phyloP scores from a whole-genome alignment of 2,797 vertebrate genomes.

The Poecile montanus region DNA sequence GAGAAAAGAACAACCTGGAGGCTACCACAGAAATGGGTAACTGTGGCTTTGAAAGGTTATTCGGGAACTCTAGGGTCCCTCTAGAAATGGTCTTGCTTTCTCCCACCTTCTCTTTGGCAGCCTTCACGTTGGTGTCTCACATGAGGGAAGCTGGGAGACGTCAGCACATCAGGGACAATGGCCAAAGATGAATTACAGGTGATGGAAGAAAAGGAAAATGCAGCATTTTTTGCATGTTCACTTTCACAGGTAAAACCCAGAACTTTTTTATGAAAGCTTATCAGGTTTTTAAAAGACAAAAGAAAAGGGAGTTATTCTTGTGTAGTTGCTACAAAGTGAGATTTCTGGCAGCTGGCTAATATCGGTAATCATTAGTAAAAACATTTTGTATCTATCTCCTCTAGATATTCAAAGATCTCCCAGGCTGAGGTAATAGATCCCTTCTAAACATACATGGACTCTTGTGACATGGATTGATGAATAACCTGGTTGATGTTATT shows the following conservation, averaged over 20 bases:
- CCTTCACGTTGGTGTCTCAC: background rate
- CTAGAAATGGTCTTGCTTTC: background rate
- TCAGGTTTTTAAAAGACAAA: background rate
- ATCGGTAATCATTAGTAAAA: background rate
- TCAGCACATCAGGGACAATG: background rate
- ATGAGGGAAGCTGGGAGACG: background rate
- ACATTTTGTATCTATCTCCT: background rate
- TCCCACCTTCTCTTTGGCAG: background rate
- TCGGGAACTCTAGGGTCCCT: background rate
- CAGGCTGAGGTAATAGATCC: background rate
- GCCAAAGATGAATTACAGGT: background rate
- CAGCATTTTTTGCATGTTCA: accelerated
- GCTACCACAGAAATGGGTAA: background rate
- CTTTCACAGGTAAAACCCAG: background rate
- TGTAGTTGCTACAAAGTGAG: background rate
- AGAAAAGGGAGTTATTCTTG: background rate
- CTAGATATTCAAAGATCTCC: background rate
- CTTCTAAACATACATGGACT: background rate
- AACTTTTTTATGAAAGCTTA: background rate
- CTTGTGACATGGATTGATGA: background rate
- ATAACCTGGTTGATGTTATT: background rate
- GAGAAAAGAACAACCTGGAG: background rate
- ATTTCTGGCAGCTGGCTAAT: background rate
- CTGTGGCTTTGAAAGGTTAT: background rate
- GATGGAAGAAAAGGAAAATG: background rate